Base-by-base conservation (phyloP, 2,888 invertebrate species). In the Eledona agricola region DNA sequence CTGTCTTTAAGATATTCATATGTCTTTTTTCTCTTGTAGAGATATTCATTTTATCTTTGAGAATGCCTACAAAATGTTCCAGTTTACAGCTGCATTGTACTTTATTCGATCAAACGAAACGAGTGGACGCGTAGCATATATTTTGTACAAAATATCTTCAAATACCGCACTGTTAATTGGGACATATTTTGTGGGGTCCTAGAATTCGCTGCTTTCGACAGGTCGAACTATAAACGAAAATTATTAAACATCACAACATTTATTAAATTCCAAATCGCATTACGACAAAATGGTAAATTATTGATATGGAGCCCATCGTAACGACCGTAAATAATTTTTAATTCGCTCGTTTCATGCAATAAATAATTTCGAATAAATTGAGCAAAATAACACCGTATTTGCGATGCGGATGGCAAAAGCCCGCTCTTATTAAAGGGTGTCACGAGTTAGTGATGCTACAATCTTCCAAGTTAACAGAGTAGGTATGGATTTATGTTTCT, bases 391-490 rank as follows among this genome's bases (percentile, higher is more conserved):
- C n/a, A n/a, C n/a, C n/a, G n/a, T n/a, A n/a, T n/a, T n/a, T n/a
- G n/a, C n/a, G n/a, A n/a, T n/a, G 13, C 12, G 37, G 4, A 22
- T 9, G n/a, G 9, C 15, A 16, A 31, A 16, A 16, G 7, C 34
- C n/a, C 34, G 34, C 34, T 34, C 34, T 4, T n/a, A 5, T 4
- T 5, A 9, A 4, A 34, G 10, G n/a, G 7, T 2, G 20, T 4
- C 1, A 20, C 6, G 42, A 19, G 22, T 12, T 42, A 31, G n/a
- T 20, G 29, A 42, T 28, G 42, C 29, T 45, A 34, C 45, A 34
- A 45, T 45, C 45, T 45, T 28, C 45, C 34, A 34, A 45, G 32
- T 34, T 45, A 45, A 45, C 32, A 45, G 34, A 25, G 34, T 34
- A 31, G 29, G 42, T 25, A 45, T 34, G 31, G 43, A 43, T 43